These are phyloP conservation scores for Stenichneumon culpator DNA, from an alignment of 2,888 invertebrate species.

Conservation along the genomic window DNA sequence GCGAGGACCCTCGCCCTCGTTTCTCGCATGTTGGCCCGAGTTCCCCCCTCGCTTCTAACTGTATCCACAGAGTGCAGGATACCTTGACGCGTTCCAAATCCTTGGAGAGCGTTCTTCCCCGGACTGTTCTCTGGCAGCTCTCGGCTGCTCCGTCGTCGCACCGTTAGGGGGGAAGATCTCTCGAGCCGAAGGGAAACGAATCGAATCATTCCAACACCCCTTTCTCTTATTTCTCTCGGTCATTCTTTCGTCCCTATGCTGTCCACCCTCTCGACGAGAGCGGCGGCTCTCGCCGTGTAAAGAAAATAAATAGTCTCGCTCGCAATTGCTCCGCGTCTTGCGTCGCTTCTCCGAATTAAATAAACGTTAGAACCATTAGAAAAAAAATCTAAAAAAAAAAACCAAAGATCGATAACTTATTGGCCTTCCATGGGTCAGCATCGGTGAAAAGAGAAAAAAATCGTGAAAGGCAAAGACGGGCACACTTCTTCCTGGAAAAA, in stretches of 20 bases:
- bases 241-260: slow-evolving; percentile 1
- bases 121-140: slow-evolving; percentile 50
- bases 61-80: slow-evolving; percentile 63
- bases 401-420: slow-evolving; percentile 48
- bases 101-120: slow-evolving; percentile 62
- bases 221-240: slow-evolving; percentile 53
- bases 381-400: background rate
- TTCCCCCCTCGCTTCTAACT: slow-evolving; percentile 51
- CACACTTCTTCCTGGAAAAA: slow-evolving; percentile 47
- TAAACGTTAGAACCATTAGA: slow-evolving; percentile 55
- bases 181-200: slow-evolving; percentile 66
- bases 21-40: slow-evolving; percentile 48
- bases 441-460: background rate
- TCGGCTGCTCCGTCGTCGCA: slow-evolving; percentile 45
- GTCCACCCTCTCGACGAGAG: slow-evolving; percentile 28
- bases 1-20: slow-evolving; percentile 67
- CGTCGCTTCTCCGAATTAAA: slow-evolving; percentile 55
- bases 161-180: slow-evolving; percentile 47
- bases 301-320: slow-evolving; percentile 68
- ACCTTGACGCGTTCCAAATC: slow-evolving; percentile 66
- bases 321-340: slow-evolving; percentile 60
- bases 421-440: slow-evolving; percentile 24
- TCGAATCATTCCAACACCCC: slow-evolving; percentile 67
- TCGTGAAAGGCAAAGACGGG: slow-evolving; percentile 37
- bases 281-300: slow-evolving; percentile 43